Conservation (phyloP, 1,140 invertebrate genomes). For the Pseudomyrmex concolor region DNA sequence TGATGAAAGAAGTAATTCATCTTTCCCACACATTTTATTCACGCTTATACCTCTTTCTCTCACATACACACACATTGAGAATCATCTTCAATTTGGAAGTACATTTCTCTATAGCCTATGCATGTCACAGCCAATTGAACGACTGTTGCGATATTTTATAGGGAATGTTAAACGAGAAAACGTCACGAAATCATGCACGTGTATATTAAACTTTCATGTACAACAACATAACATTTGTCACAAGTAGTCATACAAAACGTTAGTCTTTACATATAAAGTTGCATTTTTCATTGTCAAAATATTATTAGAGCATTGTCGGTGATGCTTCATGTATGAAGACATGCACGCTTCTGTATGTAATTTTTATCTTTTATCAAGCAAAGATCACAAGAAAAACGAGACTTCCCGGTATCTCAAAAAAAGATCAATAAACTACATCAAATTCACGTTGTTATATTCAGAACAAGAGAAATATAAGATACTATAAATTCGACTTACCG, state of each 20-base stretch:
- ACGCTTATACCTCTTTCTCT: too few relatives aligned
- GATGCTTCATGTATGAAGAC: neutral
- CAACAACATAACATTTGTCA: too few relatives aligned
- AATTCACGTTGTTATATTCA: neutral
- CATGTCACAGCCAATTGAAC: neutral
- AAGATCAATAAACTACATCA: constrained; percentile 44
- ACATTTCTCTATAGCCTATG: neutral
- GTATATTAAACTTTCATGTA: too few relatives aligned
- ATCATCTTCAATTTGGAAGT: neutral
- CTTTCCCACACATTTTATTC: too few relatives aligned
- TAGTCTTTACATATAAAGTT: too few relatives aligned
- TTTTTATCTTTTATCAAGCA: too few relatives aligned
- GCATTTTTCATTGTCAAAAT: too few relatives aligned
- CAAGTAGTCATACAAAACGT: too few relatives aligned
- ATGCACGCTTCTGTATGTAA: neutral
- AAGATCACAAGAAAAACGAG: too few relatives aligned
- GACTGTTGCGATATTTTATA: neutral
- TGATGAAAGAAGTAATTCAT: too few relatives aligned
- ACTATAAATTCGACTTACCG: constrained; percentile 49
- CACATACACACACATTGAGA: neutral
- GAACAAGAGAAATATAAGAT: neutral
- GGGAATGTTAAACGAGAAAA: neutral
- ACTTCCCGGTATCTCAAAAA: too few relatives aligned
- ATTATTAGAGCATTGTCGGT: too few relatives aligned
- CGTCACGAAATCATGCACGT: neutral